Conservation (phyloP, 1,140 invertebrate genomes). For the Apis cerana region DNA sequence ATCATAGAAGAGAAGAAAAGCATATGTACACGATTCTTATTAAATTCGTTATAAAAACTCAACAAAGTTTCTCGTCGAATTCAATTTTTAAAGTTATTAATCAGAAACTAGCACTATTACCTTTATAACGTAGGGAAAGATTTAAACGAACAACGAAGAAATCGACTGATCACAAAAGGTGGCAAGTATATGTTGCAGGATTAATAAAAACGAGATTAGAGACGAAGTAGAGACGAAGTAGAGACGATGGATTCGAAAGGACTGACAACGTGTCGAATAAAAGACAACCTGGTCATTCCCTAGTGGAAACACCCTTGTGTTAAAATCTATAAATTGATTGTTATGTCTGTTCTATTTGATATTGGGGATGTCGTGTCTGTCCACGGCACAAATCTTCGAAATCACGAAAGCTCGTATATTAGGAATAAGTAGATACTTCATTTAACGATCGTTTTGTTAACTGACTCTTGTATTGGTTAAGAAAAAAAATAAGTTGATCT, state of each 20-base stretch:
- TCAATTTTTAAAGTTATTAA: neutral
- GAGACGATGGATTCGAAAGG: slow-evolving; percentile 31
- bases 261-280: slow-evolving; percentile 33
- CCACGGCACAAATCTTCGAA: slow-evolving; percentile 21
- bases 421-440: neutral
- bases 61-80: too few relatives aligned
- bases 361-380: slow-evolving; percentile 9
- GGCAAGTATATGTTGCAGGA: neutral
- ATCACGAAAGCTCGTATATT: slow-evolving; percentile 40
- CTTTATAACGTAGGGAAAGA: neutral
- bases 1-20: too few relatives aligned
- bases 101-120: neutral
- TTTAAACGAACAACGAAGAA: neutral
- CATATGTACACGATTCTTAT: too few relatives aligned
- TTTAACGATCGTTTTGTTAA: neutral
- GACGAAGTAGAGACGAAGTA: slow-evolving; percentile 1
- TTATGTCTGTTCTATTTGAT: slow-evolving; percentile 42
- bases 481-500: neutral
- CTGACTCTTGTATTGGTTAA: too few relatives aligned
- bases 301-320: slow-evolving; percentile 64
- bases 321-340: slow-evolving; percentile 23
- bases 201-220: too few relatives aligned
- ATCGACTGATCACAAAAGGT: neutral
- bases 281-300: slow-evolving; percentile 34
- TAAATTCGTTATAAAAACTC: too few relatives aligned